phyloP scores from a whole-genome alignment of 1,140 invertebrate genomes.

The Lineus longissimus region DNA sequence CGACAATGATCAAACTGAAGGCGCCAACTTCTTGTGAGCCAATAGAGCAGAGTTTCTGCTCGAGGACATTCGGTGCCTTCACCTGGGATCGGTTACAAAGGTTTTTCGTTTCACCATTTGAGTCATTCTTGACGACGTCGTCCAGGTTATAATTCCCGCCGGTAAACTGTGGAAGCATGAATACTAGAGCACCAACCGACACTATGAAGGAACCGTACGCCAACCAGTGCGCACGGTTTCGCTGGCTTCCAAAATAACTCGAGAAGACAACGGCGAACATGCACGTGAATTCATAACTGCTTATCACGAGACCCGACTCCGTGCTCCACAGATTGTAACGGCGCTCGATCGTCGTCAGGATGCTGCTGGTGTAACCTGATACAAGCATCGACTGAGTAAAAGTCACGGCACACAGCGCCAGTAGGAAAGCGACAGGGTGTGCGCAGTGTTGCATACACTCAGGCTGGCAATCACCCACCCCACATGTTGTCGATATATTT shows the following conservation, averaged over 20 bases:
- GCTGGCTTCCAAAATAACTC: slow-evolving; percentile 24
- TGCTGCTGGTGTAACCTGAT: slow-evolving; percentile 19
- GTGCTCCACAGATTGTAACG: slow-evolving; percentile 30
- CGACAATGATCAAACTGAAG: slow-evolving; percentile 27
- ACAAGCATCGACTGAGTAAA: slow-evolving; percentile 19
- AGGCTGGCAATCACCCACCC: neutral
- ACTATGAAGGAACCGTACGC: slow-evolving; percentile 26
- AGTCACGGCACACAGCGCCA: slow-evolving; percentile 13
- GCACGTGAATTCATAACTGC: slow-evolving; percentile 32
- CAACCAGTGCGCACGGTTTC: slow-evolving; percentile 24
- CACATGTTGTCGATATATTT: neutral
- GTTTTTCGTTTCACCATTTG: neutral
- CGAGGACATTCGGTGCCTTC: neutral
- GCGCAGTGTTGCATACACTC: neutral
- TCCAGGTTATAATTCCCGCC: slow-evolving; percentile 20
- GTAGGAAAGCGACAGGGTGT: slow-evolving; percentile 3
- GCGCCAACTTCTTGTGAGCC: slow-evolving; percentile 9
- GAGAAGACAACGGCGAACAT: slow-evolving; percentile 28
- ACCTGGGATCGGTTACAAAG: neutral
- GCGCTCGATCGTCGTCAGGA: slow-evolving; percentile 30
- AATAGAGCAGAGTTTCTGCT: slow-evolving; percentile 14
- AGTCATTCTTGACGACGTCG: neutral
- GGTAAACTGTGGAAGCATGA: slow-evolving; percentile 31
- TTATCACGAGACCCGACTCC: slow-evolving; percentile 31
- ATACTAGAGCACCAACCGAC: slow-evolving; percentile 33